A percentile compares a stretch with the other conserved stretches of the same genome.
phyloP scores from a whole-genome alignment of 35 echinoderm and acorn worm genomes.

The Strongylocentrotus purpuratus region DNA sequence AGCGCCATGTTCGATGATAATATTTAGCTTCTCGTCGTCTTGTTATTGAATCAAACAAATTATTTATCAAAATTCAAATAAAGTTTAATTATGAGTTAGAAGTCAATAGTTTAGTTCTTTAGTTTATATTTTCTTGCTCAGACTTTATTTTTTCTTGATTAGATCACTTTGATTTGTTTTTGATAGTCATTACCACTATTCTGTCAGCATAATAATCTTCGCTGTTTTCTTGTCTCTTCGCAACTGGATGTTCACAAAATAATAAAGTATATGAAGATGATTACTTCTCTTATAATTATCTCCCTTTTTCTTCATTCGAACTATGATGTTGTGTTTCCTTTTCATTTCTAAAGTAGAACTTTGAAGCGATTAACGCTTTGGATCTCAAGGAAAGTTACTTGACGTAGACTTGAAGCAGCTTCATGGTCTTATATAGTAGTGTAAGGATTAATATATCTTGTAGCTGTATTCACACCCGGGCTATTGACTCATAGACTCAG shows the following conservation, averaged over 20 bases:
- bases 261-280: neutral
- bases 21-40: neutral
- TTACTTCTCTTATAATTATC: neutral
- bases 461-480: neutral
- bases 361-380: neutral
- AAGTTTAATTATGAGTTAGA: neutral
- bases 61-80: neutral
- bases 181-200: neutral
- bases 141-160: neutral
- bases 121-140: neutral
- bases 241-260: neutral
- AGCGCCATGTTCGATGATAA: neutral
- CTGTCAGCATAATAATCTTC: neutral
- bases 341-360: neutral
- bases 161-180: neutral
- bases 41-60: neutral
- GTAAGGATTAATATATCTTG: neutral
- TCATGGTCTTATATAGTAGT: neutral
- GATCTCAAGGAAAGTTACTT: neutral
- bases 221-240: neutral
- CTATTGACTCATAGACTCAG: constrained; percentile 20
- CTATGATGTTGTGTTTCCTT: neutral
- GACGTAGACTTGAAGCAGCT: neutral
- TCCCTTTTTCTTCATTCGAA: neutral
- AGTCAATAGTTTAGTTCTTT: neutral